Conservation (phyloP, 2,888 invertebrate species). For the Fabriciana adippe region DNA sequence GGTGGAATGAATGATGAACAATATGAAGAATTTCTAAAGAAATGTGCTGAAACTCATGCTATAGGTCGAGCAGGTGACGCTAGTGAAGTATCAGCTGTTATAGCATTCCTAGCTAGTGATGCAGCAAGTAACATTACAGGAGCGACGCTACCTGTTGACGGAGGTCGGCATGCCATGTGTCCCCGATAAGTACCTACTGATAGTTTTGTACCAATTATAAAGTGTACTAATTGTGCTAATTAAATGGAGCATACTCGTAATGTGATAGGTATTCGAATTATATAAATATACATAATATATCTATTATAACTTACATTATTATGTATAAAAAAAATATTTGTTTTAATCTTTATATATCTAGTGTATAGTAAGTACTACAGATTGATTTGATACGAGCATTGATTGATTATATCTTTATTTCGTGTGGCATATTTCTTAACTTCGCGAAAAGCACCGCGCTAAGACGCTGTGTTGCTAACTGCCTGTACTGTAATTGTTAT, state of each 20-base stretch:
- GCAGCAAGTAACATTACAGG: slow-evolving; percentile 93
- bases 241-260: not conserved
- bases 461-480: too few species aligned
- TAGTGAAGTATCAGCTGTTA: slow-evolving; percentile 93
- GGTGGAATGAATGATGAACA: slow-evolving; percentile 90
- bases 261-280: not conserved
- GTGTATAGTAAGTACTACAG: too few species aligned
- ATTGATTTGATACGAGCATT: too few species aligned
- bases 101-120: slow-evolving; percentile 94
- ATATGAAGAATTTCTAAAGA: slow-evolving; percentile 90
- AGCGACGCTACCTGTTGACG: slow-evolving; percentile 91
- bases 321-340: too few species aligned
- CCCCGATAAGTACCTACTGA: not conserved
- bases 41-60: slow-evolving; percentile 92
- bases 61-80: slow-evolving; percentile 92
- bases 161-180: slow-evolving; percentile 93
- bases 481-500: too few species aligned
- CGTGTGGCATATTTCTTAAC: too few species aligned
- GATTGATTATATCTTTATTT: too few species aligned
- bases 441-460: too few species aligned
- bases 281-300: too few species aligned
- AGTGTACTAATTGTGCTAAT: not conserved
- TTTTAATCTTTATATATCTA: too few species aligned
- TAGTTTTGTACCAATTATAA: too few species aligned
- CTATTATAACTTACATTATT: too few species aligned